A percentile compares a stretch with the other conserved stretches of the same genome.
phyloP scores from a whole-genome alignment of 2,888 invertebrate genomes.

The Netelia virgata region DNA sequence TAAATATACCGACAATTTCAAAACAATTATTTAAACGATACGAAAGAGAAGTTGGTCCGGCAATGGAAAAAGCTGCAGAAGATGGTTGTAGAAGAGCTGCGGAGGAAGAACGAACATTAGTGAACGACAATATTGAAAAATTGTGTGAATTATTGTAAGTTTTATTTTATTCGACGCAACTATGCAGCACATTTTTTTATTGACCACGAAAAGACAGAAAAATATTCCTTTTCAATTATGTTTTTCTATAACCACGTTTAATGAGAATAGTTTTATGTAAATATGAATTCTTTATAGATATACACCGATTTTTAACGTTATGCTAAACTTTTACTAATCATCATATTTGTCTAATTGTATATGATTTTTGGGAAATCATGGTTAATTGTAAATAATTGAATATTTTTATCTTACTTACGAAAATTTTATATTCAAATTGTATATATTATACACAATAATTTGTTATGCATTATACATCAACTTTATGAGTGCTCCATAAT shows the following conservation, averaged over 20 bases:
- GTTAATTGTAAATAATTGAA: background rate
- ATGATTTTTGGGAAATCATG: background rate
- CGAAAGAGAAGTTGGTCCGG: slow-evolving; percentile 56
- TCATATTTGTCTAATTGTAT: background rate
- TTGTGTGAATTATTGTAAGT: slow-evolving; percentile 1
- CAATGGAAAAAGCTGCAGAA: slow-evolving; percentile 43
- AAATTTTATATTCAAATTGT: background rate
- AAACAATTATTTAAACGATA: slow-evolving; percentile 26
- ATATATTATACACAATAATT: too few species aligned
- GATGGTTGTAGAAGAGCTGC: slow-evolving; percentile 54
- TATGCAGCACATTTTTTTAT: background rate
- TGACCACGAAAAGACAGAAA: background rate
- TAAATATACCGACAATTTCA: slow-evolving; percentile 3
- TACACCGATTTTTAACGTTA: background rate
- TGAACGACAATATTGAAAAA: slow-evolving; percentile 15
- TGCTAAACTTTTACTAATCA: background rate
- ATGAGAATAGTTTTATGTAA: too few species aligned
- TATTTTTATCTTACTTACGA: background rate
- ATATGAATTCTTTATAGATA: background rate
- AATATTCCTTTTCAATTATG: background rate
- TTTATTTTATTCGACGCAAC: background rate
- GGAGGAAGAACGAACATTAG: slow-evolving; percentile 43
- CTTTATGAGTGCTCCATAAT: background rate
- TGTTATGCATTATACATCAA: background rate
- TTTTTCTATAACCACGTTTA: background rate